Percentiles rank a stretch among this genome's conserved stretches.
Evolutionary conservation across 23 tunicate genomes (phyloP).

Genomic region (Botrylloides violaceus): DNA sequence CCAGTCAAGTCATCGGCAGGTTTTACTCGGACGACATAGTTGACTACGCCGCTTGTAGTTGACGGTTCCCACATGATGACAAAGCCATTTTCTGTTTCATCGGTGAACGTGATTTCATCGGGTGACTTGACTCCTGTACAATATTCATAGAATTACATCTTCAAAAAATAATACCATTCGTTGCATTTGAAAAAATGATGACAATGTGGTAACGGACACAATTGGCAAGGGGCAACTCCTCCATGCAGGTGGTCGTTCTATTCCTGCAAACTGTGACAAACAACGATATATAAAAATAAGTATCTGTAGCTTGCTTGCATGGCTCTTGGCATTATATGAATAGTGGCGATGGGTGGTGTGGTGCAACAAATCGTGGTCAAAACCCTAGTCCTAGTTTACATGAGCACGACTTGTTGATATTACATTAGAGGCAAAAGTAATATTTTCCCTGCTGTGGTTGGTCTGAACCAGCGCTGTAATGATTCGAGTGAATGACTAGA

Average conservation of each 20-base stretch:
- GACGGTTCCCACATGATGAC: conserved; percentile 14
- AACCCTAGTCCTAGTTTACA: no score
- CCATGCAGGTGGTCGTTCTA: no score
- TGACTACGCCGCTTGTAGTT: not conserved
- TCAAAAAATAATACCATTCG: not conserved
- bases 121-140: conserved; percentile 13
- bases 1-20: not conserved
- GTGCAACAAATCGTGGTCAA: no score
- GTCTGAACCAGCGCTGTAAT: no score
- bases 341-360: not conserved
- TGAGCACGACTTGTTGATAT: no score
- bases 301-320: not conserved
- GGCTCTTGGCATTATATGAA: not conserved
- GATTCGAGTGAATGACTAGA: no score
- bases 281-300: not conserved
- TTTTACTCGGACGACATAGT: conserved; percentile 2
- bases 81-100: conserved; percentile 8
- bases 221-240: no score
- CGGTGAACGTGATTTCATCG: not conserved
- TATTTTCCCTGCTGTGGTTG: no score
- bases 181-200: not conserved
- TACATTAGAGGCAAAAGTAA: no score
- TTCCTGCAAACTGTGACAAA: no score
- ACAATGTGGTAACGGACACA: no score
- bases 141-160: not conserved